A percentile compares a stretch with the other conserved stretches of the same genome.
Evolutionary conservation across 2,797 vertebrate species (phyloP).

Genomic region (Euthynnus affinis): DNA sequence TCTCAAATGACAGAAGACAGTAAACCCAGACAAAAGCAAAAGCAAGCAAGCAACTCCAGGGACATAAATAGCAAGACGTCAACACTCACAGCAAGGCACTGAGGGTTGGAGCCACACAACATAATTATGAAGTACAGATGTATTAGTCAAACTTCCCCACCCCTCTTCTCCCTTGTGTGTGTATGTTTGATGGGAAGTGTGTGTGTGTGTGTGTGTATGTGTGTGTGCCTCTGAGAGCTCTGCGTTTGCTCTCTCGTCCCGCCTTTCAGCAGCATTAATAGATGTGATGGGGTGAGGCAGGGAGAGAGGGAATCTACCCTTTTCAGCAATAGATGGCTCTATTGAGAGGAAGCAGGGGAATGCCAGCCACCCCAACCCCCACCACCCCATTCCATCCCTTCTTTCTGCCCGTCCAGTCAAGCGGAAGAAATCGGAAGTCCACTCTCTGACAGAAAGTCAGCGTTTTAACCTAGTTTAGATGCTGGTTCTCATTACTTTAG

Average conservation of each 20-base stretch:
- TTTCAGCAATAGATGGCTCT: conserved; percentile 66
- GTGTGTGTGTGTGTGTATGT: conserved; percentile 22
- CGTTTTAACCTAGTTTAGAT: conserved; percentile 24
- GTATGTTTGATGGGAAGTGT: conserved; percentile 8
- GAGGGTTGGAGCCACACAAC: conserved; percentile 56
- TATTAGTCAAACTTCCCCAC: conserved; percentile 63
- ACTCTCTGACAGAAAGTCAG: conserved; percentile 35
- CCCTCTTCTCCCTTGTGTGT: conserved; percentile 35
- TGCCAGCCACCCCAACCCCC: conserved; percentile 12
- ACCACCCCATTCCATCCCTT: conserved; percentile 27
- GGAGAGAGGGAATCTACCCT: conserved; percentile 58
- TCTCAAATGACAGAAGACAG: conserved; percentile 63
- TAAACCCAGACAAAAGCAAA: conserved; percentile 56
- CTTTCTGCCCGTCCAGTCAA: conserved; percentile 64
- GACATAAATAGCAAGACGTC: conserved; percentile 70
- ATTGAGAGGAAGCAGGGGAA: conserved; percentile 64
- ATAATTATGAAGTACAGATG: conserved; percentile 75
- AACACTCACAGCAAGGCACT: conserved; percentile 66
- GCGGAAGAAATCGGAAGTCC: conserved; percentile 74
- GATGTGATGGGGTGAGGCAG: conserved; percentile 60
- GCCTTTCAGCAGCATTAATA: conserved; percentile 66
- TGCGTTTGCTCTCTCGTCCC: conserved; percentile 53
- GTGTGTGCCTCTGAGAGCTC: conserved; percentile 27
- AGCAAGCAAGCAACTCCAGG: conserved; percentile 62
- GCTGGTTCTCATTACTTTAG: conserved; percentile 35